Evolutionary conservation across 2,888 invertebrate species (phyloP), one percentile per base, ranked within the genome.

Genomic region (Pandemis cinnamomeana): DNA sequence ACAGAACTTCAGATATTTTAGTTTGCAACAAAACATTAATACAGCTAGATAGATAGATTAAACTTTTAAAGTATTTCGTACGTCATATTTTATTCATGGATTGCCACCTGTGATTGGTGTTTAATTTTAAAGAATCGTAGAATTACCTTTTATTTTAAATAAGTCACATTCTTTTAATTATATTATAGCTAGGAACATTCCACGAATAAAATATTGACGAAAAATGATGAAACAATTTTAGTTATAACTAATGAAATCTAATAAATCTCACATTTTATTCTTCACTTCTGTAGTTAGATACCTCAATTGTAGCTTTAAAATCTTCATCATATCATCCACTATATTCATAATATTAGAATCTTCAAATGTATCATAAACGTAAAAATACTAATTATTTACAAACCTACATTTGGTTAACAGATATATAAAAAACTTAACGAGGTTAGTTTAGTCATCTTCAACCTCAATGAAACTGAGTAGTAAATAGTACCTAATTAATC

Each of bases 291-390:
- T 91, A 91, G 89, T 82, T 90, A 91, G 90, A 84, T 83, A 87
- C 84, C 83, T 77, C 85, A 90, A 89, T 89, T 89, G 86, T 91
- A 91, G 90, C 86, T 90, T 90, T 91, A 67, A 89, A 89, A 83
- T 68, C 78, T 71, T 78, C 75, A 78, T 85, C 87, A 88, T 89
- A 89, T 86, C 87, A 85, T 85, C 82, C 77, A 83, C 84, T 48
- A n/a, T 78, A 75, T 78, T 83, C 73, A 71, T 77, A 76, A 71
- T 68, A 77, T 72, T 76, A 75, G 73, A 73, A 53, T 4, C 51
- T 55, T 15, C 7, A 55, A 11, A 61, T 62, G 7, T 60, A 66
- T 53, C 72, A 73, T 75, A 27, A 67, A 67, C 55, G 41, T 72
- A 64, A 60, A 73, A 75, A 60, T 67, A 73, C 71, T 20, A 20